These are phyloP conservation scores for Itoplectis maculator DNA, from an alignment of 2,888 invertebrate genomes.

Conservation along the genomic window DNA sequence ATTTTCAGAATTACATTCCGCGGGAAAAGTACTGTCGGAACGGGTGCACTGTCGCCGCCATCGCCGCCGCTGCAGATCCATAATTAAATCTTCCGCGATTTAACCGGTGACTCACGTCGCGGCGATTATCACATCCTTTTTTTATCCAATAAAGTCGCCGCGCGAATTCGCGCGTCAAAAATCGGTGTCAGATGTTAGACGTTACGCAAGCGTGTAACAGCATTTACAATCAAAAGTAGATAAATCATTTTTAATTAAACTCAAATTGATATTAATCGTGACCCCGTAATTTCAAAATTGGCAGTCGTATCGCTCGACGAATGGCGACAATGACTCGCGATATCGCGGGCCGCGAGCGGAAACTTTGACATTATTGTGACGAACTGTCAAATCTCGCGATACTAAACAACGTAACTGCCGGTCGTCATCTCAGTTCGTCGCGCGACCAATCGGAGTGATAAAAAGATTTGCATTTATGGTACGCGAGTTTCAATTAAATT, in stretches of 20 bases:
- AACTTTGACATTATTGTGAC: neutral
- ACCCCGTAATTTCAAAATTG: too few relatives aligned
- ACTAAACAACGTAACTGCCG: too few relatives aligned
- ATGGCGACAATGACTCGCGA: too few relatives aligned
- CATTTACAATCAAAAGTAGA: neutral
- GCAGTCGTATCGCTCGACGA: too few relatives aligned
- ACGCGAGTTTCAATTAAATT: too few relatives aligned
- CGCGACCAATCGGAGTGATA: too few relatives aligned
- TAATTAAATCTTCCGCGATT: slow-evolving; percentile 32
- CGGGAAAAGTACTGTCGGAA: slow-evolving; percentile 2
- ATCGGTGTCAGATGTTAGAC: neutral
- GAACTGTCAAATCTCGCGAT: too few relatives aligned
- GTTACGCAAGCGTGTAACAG: neutral
- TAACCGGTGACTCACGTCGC: slow-evolving; percentile 24
- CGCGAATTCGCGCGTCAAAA: neutral
- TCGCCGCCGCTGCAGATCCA: slow-evolving; percentile 7
- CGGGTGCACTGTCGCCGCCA: neutral
- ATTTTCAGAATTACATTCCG: neutral
- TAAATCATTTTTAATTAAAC: neutral
- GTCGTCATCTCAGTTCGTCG: too few relatives aligned
- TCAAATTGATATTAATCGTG: neutral
- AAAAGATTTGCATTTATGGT: too few relatives aligned
- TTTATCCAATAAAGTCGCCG: slow-evolving; percentile 9
- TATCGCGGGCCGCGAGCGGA: too few relatives aligned
- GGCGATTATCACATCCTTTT: neutral